Base-by-base conservation (phyloP, 2,797 vertebrate genomes). In the Morus bassanus region DNA sequence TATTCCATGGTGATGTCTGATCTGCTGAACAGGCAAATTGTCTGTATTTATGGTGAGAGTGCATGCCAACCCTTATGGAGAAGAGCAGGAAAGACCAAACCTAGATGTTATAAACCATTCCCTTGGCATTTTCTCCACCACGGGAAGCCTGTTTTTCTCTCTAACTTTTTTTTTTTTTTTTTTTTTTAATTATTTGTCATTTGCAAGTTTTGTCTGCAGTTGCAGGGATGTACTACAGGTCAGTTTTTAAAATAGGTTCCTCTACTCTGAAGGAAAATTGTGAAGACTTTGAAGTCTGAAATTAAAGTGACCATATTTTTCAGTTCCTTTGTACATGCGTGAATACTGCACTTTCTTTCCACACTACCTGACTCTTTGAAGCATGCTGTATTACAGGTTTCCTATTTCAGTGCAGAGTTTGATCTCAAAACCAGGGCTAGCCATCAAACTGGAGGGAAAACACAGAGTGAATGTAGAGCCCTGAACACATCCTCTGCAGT, bases 241-340 rank as follows among this genome's bases (percentile, higher is more conserved):
- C 89, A 72, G 45, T 88, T 92, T 33, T 78, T 94, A 80, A 96
- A 92, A 86, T 88, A 78, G 73, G 76, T 83, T 59, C 46, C 39
- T 81, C 19, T 73, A 2, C 45, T 96, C 80, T 76, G 75, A 91
- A 72, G 68, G 46, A 83, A 84, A 95, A 86, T 80, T 56, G 56
- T 85, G 33, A 70, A 63, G 64, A 85, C 95, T 95, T 96, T 95
- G 83, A 95, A 84, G 95, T 86, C 67, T 91, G 80, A 89, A 96
- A 94, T 92, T 94, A 77, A 95, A 95, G 64, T 11, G 6, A 60
- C 63, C 74, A 37, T n/a, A 63, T 89, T 96, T 91, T 94, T 76
- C 67, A 64, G 25, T 80, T 91, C 50, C 68, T 90, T 93, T 95
- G 70, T 91, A 85, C 86, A 13, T 54, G 27, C 28, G 25, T 80